Base-by-base conservation (phyloP, 2,888 invertebrate species). In the Sabellastarte sp. region DNA sequence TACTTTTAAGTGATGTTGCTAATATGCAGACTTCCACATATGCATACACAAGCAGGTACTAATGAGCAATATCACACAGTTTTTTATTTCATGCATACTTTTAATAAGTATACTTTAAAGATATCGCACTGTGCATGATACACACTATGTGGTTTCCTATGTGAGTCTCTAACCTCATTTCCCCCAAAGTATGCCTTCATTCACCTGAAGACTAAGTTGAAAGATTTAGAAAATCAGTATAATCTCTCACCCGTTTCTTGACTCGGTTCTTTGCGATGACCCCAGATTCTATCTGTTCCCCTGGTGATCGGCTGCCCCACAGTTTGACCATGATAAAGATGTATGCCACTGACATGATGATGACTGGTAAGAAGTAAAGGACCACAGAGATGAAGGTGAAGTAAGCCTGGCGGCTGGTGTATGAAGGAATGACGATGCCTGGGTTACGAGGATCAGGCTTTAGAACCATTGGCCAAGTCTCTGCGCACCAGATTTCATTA, bases 361-460 rank as follows among this genome's bases (percentile, higher is more conserved):
- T 85, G 30, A 92, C 83, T 0, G 93, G 93, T 26, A 92, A 78
- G 89, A 92, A 92, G 1, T 93, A 92, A 28, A 92, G 82, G 3
- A 91, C 86, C 0, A 89, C 87, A 28, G 91, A 87, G 2, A 92
- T 87, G 31, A 91, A 88, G 72, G 91, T 90, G 90, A 92, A 93
- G 77, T 93, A 93, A 41, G 90, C 87, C 29, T 56, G 89, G 88
- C 61, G 90, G 82, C n/a, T 90, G 80, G 1, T 85, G 73, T 0
- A 73, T 5, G 64, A 59, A 28, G 29, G 32, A n/a, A n/a, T n/a
- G 3, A 61, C 20, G 5, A 70, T 71, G 5, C 50, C 32, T 59
- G 63, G 66, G 4, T 62, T 66, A 1, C 57, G 60, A 3, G 64
- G 56, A 31, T 74, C 59, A 29, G 50, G 28, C n/a, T 28, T 30